Percentiles rank a stretch among this genome's conserved stretches.
Evolutionary conservation across 2,888 invertebrate genomes (phyloP).

Genomic region (Mycalesis mineus): DNA sequence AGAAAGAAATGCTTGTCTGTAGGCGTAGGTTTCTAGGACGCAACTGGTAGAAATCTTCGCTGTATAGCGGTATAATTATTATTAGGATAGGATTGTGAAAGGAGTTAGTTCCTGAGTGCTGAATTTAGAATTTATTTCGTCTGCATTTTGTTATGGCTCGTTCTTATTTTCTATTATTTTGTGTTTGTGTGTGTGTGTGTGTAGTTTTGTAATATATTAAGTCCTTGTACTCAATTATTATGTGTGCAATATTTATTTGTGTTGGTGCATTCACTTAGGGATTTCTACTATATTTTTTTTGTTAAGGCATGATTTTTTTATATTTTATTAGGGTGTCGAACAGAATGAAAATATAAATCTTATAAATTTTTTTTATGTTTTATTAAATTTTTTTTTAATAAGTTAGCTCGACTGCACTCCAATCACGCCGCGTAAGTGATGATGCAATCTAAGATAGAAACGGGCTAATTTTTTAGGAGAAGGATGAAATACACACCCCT

Average conservation of each 20-base stretch:
- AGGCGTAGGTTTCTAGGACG: conserved; percentile 73
- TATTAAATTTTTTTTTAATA: no score
- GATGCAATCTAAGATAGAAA: no score
- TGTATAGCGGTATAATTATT: conserved; percentile 47
- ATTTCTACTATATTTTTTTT: background rate
- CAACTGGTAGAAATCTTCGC: conserved; percentile 70
- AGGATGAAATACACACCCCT: no score
- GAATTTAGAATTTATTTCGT: conserved; percentile 1
- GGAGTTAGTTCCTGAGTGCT: conserved; percentile 26
- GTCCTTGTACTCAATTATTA: background rate
- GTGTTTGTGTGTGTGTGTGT: background rate
- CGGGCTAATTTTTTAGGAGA: no score
- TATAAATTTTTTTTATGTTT: no score
- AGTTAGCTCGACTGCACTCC: no score
- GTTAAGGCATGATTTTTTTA: background rate
- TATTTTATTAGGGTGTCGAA: no score
- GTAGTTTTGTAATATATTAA: background rate
- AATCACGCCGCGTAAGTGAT: no score
- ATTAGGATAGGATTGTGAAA: conserved; percentile 34
- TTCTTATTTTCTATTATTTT: conserved; percentile 1
- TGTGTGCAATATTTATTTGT: conserved; percentile 11
- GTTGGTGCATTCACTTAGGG: background rate
- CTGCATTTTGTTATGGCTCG: background rate
- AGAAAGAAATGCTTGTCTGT: conserved; percentile 74
- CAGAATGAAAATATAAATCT: no score